Conservation (phyloP, 92 coral and sea anemone genomes). For the Isaurus tuberculatus region DNA sequence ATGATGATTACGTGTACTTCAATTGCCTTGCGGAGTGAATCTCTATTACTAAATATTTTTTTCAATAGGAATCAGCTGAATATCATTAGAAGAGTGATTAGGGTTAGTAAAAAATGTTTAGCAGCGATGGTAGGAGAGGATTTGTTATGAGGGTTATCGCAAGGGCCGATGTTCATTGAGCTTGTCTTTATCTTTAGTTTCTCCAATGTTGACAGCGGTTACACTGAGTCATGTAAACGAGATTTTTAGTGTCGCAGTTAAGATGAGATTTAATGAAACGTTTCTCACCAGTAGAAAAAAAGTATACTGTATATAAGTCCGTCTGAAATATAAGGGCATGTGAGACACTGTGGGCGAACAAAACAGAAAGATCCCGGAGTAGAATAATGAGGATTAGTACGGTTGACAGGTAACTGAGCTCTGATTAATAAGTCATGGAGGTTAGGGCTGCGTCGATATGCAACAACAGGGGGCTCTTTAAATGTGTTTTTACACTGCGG, state of each 20-base stretch:
- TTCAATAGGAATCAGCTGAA: conserved; percentile 18
- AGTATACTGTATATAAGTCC: conserved; percentile 24
- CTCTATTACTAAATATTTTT: neutral
- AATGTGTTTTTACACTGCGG: conserved; percentile 49
- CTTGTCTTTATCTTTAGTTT: conserved; percentile 10
- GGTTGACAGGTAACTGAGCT: conserved; percentile 46
- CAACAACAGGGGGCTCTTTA: conserved; percentile 52
- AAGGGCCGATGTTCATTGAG: conserved; percentile 10
- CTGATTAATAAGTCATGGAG: conserved; percentile 50
- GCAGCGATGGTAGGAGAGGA: conserved; percentile 13
- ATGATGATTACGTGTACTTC: too few relatives aligned
- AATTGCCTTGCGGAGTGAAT: neutral
- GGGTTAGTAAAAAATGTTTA: conserved; percentile 37
- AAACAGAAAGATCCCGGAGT: conserved; percentile 35
- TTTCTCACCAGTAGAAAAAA: conserved; percentile 37
- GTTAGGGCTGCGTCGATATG: conserved; percentile 54
- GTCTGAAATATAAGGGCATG: conserved; percentile 31
- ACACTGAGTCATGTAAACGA: conserved; percentile 31
- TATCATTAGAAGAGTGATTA: conserved; percentile 27
- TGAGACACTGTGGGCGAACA: conserved; percentile 20
- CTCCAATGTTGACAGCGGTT: conserved; percentile 18
- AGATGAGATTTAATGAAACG: conserved; percentile 12
- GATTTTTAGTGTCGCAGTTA: conserved; percentile 37
- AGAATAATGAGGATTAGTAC: neutral
- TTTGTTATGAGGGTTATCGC: conserved; percentile 3